phyloP scores from a whole-genome alignment of 2,888 invertebrate genomes.

The Punctoribates punctum region DNA sequence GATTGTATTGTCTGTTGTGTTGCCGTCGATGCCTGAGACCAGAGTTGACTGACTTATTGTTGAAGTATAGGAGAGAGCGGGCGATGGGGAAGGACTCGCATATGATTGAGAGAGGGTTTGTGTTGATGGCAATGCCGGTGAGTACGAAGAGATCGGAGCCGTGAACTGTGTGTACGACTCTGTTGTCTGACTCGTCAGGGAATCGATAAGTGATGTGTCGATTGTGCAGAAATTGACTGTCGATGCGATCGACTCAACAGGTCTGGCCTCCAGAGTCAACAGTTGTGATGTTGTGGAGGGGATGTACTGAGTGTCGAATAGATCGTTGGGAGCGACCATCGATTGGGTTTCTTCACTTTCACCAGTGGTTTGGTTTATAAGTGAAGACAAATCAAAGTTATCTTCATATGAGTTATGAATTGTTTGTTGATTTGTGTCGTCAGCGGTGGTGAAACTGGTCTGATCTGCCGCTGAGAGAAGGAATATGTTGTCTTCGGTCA shows the following conservation, averaged over 20 bases:
- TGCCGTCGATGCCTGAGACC: neutral
- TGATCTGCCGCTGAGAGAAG: too few species aligned
- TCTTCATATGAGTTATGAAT: neutral
- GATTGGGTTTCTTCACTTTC: neutral
- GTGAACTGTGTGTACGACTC: too few species aligned
- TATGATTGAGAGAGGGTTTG: neutral
- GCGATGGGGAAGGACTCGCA: neutral
- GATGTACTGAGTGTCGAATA: neutral
- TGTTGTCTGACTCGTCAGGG: neutral
- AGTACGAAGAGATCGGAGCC: neutral
- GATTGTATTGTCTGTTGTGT: neutral
- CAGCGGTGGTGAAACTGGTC: neutral
- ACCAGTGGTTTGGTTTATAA: neutral
- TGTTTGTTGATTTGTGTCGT: neutral
- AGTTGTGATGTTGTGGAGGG: constrained; percentile 3
- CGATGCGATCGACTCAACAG: neutral
- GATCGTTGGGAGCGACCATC: neutral
- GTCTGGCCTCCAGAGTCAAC: neutral
- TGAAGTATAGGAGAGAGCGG: constrained; percentile 10
- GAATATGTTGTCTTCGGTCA: neutral
- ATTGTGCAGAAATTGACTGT: neutral
- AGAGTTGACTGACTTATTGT: neutral
- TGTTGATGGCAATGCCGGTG: neutral
- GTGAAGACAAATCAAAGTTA: neutral
- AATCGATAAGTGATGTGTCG: neutral